phyloP scores from a whole-genome alignment of 2,113 vertebrate species.

The Sceloporus undulatus region DNA sequence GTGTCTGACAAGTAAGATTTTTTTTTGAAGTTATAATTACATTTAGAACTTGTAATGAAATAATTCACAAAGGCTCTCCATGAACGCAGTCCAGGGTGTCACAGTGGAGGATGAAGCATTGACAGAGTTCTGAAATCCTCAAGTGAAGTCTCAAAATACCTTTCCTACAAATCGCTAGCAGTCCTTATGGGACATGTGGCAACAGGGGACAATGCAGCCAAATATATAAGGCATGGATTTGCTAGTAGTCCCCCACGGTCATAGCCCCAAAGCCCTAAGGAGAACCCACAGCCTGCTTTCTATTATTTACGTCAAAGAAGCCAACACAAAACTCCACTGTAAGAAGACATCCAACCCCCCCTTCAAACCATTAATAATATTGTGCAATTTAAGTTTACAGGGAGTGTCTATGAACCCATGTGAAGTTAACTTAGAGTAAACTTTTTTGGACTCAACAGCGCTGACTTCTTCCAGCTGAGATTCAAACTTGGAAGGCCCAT shows the following conservation, averaged over 20 bases:
- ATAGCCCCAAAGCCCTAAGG: too few relatives aligned
- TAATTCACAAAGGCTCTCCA: slow-evolving; percentile 55
- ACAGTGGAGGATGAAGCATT: slow-evolving; percentile 62
- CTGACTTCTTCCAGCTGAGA: not conserved
- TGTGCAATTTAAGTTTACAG: not conserved
- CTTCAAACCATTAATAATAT: not conserved
- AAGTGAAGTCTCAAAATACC: slow-evolving; percentile 56
- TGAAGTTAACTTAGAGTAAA: not conserved
- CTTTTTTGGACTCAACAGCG: not conserved
- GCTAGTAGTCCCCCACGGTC: not conserved
- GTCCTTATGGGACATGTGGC: slow-evolving; percentile 40
- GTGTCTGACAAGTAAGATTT: slow-evolving; percentile 3
- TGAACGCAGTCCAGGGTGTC: slow-evolving; percentile 49
- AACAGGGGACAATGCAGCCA: not conserved
- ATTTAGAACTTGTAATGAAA: slow-evolving; percentile 38
- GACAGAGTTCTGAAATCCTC: slow-evolving; percentile 57
- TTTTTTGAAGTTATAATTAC: slow-evolving; percentile 37
- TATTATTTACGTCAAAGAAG: too few relatives aligned
- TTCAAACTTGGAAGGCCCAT: not conserved
- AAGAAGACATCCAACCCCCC: not conserved
- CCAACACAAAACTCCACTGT: not conserved
- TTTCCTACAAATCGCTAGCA: slow-evolving; percentile 9
- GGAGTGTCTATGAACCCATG: not conserved
- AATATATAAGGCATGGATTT: not conserved
- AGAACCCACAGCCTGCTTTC: not conserved